Base-by-base conservation (phyloP, 2,797 vertebrate species). In the Poecilia gillii region DNA sequence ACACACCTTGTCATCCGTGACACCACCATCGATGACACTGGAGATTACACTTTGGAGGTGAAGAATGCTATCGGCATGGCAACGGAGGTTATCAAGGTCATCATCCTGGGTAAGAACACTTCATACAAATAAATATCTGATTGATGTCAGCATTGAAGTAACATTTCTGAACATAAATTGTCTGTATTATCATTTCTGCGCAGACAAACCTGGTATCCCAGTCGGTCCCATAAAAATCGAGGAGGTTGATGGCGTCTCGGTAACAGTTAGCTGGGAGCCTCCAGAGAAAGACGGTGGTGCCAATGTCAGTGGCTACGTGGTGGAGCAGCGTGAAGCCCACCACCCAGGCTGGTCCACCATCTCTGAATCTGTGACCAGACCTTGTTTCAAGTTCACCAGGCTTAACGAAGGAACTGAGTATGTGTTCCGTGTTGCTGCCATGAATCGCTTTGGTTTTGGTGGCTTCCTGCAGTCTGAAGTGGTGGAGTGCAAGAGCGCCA, bases 391-490 rank as follows among this genome's bases (percentile, higher is more conserved):
- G 85, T 99, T 98, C 87, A 97, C 96, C 81, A 96, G 97, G 91
- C 97, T 99, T 59, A 94, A 83, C 1, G 98, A 99, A 94, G 97
- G 97, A 92, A 97, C 96, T 0, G 99, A 99, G 91, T 99, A 99
- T 1, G 98, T 99, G 85, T 99, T 99, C 97, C 98, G 98, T 4
- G 98, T 97, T 43, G 98, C 98, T 78, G 98, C 98, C 85, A 98
- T 99, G 86, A 99, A 99, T 87, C 98, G 99, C 86, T 99, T 99
- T n/a, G 98, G 99, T 36, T 93, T 99, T 1, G 98, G 99, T 46
- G 92, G 96, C 75, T 99, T 99, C 93, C 92, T 99, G 87, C 98
- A 99, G 84, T 99, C 98, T 47, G 97, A 98, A 80, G 97, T 99
- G 91, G 96, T 99, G 90, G 98, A 99, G 90, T 98, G 97, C 96